Evolutionary conservation across 1,140 invertebrate species (phyloP).

Genomic region (Hypothenemus hampei): DNA sequence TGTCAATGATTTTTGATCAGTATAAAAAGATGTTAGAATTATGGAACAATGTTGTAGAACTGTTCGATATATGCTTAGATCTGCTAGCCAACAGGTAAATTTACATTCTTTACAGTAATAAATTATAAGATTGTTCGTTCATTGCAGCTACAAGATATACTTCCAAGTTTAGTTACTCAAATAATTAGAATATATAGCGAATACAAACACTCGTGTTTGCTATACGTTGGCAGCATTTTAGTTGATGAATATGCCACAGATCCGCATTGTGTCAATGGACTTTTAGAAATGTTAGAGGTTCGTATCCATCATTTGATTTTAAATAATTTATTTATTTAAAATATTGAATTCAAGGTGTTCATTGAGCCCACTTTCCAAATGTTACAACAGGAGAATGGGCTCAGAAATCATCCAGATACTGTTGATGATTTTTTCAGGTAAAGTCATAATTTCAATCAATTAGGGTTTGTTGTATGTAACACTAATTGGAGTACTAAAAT

Average conservation of each 20-base stretch:
- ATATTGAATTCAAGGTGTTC: slow-evolving; percentile 56
- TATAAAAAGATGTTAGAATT: slow-evolving; percentile 77
- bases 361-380: slow-evolving; percentile 79
- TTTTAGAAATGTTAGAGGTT: slow-evolving; percentile 78
- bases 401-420: slow-evolving; percentile 92
- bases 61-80: slow-evolving; percentile 83
- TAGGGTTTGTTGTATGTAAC: too few species aligned
- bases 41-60: slow-evolving; percentile 91
- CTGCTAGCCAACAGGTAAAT: slow-evolving; percentile 67
- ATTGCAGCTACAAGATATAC: too few species aligned
- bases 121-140: too few species aligned
- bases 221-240: slow-evolving; percentile 91
- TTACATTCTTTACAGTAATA: slow-evolving; percentile 4
- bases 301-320: background rate
- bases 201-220: slow-evolving; percentile 88
- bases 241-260: slow-evolving; percentile 89
- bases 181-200: slow-evolving; percentile 78
- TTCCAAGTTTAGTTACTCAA: slow-evolving; percentile 76
- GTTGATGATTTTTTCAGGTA: slow-evolving; percentile 92
- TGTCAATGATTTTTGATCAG: slow-evolving; percentile 68
- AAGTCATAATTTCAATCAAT: too few species aligned
- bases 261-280: slow-evolving; percentile 61
- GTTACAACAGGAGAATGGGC: slow-evolving; percentile 67
- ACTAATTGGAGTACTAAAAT: too few species aligned
- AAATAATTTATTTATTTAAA: background rate